Percentiles rank a stretch among this genome's conserved stretches.
These are phyloP conservation scores for Synodontis membranacea DNA, from an alignment of 2,113 vertebrate genomes.

Conservation along the genomic window DNA sequence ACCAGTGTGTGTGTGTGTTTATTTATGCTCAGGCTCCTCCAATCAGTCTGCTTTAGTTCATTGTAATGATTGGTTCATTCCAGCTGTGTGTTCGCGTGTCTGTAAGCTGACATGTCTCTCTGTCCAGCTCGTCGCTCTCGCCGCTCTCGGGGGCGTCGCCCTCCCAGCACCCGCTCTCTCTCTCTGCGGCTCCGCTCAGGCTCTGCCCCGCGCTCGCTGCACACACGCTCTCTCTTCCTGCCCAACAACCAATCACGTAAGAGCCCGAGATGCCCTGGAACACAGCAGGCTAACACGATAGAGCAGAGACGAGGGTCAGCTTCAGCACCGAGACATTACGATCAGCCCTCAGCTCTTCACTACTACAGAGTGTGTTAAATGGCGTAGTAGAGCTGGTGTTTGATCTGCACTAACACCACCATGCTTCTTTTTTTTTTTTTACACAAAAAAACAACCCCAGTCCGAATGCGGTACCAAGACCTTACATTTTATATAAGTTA, in stretches of 20 bases:
- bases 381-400: not conserved
- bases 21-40: not conserved
- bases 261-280: constrained; percentile 22
- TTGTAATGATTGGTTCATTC: not conserved
- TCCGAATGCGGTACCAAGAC: not conserved
- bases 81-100: constrained; percentile 10
- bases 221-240: constrained; percentile 70
- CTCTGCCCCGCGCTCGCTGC: constrained; percentile 63
- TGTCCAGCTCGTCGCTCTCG: constrained; percentile 50
- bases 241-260: constrained; percentile 70
- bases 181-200: constrained; percentile 71
- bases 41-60: not conserved
- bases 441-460: not conserved
- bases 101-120: constrained; percentile 25
- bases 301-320: not conserved
- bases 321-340: not conserved
- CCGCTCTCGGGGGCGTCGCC: constrained; percentile 58
- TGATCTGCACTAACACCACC: not conserved
- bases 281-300: not conserved
- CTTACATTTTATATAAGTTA: not conserved
- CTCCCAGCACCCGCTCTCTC: constrained; percentile 63
- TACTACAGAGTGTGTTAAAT: not conserved
- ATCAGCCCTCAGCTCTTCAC: not conserved
- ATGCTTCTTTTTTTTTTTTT: not conserved
- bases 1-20: not conserved